Conservation (phyloP, 2,797 vertebrate genomes). For the Myiothlypis coronata region DNA sequence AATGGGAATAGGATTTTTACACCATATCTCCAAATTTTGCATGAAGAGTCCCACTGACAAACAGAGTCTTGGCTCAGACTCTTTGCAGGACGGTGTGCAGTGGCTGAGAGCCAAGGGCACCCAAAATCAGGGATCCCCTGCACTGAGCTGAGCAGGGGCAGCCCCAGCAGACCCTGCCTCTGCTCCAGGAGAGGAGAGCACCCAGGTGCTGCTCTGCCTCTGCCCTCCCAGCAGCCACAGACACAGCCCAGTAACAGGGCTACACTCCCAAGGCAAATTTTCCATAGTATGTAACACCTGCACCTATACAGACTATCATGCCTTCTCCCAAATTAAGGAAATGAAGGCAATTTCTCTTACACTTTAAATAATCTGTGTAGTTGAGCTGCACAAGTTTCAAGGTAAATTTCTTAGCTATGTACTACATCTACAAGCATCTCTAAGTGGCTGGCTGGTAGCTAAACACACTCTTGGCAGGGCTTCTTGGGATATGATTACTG, state of each 20-base stretch:
- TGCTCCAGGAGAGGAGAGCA: neutral
- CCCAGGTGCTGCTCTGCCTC: neutral
- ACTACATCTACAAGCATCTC: neutral
- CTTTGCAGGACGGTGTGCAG: neutral
- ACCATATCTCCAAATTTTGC: neutral
- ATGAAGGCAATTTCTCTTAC: rapidly evolving
- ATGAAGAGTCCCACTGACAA: neutral
- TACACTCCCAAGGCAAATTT: rapidly evolving
- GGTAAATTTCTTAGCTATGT: neutral
- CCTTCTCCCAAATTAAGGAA: neutral
- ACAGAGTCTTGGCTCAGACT: rapidly evolving
- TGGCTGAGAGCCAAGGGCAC: neutral
- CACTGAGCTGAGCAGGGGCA: neutral
- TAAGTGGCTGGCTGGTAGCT: neutral
- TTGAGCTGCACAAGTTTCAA: neutral
- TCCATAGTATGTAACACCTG: rapidly evolving
- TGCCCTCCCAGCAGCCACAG: neutral
- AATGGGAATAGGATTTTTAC: neutral
- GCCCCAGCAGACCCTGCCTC: neutral
- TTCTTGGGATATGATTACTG: neutral
- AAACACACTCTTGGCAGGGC: neutral
- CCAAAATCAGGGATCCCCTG: neutral
- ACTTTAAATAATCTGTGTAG: neutral
- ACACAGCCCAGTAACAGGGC: rapidly evolving
- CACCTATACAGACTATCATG: neutral